phyloP scores from a whole-genome alignment of 1,140 invertebrate genomes.

The Apis florea region DNA sequence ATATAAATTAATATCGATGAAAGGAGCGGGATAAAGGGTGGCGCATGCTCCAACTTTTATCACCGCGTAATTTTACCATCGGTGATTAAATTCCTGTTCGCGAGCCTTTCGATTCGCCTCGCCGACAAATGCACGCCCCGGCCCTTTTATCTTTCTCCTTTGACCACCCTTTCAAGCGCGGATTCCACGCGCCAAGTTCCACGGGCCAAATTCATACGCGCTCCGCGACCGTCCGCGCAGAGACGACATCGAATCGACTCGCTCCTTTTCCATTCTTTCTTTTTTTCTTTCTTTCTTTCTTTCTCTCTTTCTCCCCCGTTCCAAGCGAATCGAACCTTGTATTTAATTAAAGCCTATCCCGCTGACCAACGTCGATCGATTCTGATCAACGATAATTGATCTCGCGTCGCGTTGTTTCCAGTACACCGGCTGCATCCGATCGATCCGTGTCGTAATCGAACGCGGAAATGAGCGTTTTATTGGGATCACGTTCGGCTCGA shows the following conservation, averaged over 20 bases:
- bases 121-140: conserved; percentile 21
- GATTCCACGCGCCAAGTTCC: background rate
- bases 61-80: conserved; percentile 15
- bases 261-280: background rate
- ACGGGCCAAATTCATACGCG: background rate
- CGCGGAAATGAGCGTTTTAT: background rate
- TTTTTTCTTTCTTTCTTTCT: background rate
- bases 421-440: background rate
- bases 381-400: conserved; percentile 11
- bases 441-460: background rate
- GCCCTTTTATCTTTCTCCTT: conserved; percentile 32
- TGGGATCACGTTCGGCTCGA: background rate
- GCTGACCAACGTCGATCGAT: background rate
- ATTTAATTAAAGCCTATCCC: conserved; percentile 14
- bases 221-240: background rate
- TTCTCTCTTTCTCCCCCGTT: no score
- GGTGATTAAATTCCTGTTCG: conserved; percentile 34
- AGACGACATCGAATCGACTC: conserved; percentile 1
- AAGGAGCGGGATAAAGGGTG: background rate
- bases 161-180: background rate
- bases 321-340: background rate
- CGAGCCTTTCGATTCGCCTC: conserved; percentile 4
- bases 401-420: background rate
- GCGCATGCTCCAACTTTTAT: background rate
- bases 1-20: conserved; percentile 12